Evolutionary conservation across 2,888 invertebrate genomes (phyloP).

Genomic region (Tachina fera): DNA sequence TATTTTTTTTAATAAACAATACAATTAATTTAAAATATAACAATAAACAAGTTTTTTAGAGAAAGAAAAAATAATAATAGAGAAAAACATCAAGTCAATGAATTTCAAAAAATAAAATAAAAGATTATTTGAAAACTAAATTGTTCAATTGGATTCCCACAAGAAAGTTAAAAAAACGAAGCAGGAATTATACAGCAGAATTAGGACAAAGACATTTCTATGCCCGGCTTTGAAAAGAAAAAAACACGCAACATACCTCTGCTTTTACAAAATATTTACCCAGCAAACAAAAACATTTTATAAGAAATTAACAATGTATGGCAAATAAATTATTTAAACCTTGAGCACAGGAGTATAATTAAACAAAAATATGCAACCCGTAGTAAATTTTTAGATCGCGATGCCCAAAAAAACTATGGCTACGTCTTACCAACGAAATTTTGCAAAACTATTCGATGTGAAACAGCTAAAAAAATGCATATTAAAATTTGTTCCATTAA

Average conservation of each 20-base stretch:
- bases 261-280: slow-evolving; percentile 29
- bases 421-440: no score
- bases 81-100: slow-evolving; percentile 52
- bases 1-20: slow-evolving; percentile 48
- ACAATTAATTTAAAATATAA: slow-evolving; percentile 65
- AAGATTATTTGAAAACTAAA: slow-evolving; percentile 22
- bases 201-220: slow-evolving; percentile 10
- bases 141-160: slow-evolving; percentile 56
- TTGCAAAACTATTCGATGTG: no score
- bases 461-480: no score
- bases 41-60: slow-evolving; percentile 40
- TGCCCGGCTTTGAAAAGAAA: neutral
- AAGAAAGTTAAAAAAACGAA: slow-evolving; percentile 52
- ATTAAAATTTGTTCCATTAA: no score
- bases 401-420: no score
- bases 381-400: no score
- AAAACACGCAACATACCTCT: slow-evolving; percentile 39
- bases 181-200: slow-evolving; percentile 39
- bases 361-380: no score
- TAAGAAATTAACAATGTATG: no score
- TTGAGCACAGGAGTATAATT: no score
- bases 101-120: neutral
- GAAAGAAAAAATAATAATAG: neutral
- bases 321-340: no score
- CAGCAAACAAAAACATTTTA: neutral